phyloP scores from a whole-genome alignment of 2,797 vertebrate species.

The Gambelia wislizenii region DNA sequence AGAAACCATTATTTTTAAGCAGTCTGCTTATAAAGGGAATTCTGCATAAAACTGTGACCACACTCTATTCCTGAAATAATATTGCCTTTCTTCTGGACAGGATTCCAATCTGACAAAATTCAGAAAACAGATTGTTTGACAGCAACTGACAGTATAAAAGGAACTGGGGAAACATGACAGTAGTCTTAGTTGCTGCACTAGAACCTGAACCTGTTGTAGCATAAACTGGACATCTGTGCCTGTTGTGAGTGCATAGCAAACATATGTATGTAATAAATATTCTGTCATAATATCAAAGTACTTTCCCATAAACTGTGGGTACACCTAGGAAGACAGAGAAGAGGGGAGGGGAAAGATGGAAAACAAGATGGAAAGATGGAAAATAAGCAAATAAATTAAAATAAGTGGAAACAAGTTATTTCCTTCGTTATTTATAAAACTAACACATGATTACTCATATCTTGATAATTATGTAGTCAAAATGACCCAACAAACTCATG shows the following conservation, averaged over 20 bases:
- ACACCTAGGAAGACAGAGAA: neutral
- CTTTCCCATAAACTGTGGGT: neutral
- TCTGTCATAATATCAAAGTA: conserved; percentile 17
- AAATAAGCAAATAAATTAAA: too few species aligned
- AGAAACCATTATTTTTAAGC: neutral
- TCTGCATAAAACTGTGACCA: neutral
- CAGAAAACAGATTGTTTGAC: conserved; percentile 23
- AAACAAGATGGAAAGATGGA: too few species aligned
- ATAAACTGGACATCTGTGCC: neutral
- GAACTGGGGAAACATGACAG: neutral
- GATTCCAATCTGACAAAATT: conserved; percentile 20
- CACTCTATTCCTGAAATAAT: neutral
- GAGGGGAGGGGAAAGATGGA: neutral
- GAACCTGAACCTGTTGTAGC: neutral
- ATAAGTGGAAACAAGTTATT: neutral
- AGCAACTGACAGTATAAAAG: conserved; percentile 2
- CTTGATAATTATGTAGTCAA: neutral
- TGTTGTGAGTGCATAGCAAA: conserved; percentile 7
- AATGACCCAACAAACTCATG: neutral
- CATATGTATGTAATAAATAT: neutral
- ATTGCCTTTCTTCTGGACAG: neutral
- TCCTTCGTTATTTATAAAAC: neutral
- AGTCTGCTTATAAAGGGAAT: neutral
- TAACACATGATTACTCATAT: neutral
- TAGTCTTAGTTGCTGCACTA: neutral